A percentile compares a stretch with the other conserved stretches of the same genome.
Evolutionary conservation across 1,140 invertebrate species (phyloP).

Genomic region (Arctopsyche grandis): DNA sequence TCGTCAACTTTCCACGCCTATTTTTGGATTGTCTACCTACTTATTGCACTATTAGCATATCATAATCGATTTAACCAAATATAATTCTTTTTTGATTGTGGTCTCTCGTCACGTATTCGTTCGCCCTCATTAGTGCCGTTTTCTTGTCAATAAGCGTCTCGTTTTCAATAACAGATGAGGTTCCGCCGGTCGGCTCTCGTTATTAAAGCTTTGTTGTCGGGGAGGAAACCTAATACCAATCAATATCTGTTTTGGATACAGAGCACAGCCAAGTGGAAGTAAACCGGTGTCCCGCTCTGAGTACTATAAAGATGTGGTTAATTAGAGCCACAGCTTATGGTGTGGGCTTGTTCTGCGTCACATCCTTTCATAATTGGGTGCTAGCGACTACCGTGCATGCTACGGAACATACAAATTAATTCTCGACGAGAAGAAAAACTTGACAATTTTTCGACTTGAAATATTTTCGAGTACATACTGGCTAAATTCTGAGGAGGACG

Average conservation of each 20-base stretch:
- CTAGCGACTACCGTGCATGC: background rate
- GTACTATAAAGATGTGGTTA: conserved; percentile 26
- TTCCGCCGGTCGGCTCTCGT: background rate
- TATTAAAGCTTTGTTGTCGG: conserved; percentile 1
- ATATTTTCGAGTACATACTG: no score
- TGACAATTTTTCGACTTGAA: no score
- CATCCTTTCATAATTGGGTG: conserved; percentile 24
- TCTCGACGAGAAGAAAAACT: no score
- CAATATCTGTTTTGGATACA: conserved; percentile 30
- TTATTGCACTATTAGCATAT: no score
- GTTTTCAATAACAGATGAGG: conserved; percentile 34
- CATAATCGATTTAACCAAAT: no score
- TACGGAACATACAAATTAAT: no score
- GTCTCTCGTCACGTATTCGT: background rate
- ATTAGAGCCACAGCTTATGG: conserved; percentile 15
- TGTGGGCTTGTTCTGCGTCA: background rate
- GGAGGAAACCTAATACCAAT: conserved; percentile 24
- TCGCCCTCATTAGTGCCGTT: conserved; percentile 27
- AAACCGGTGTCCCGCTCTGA: background rate
- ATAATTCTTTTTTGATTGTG: background rate
- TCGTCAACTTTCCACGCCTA: conserved; percentile 2
- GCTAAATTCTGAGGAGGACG: no score
- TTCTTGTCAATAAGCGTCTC: conserved; percentile 15
- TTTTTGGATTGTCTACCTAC: no score
- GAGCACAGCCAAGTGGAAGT: conserved; percentile 16